Evolutionary conservation across 2,888 invertebrate species (phyloP), one percentile per base, ranked within the genome.

Genomic region (Graphium colonna): DNA sequence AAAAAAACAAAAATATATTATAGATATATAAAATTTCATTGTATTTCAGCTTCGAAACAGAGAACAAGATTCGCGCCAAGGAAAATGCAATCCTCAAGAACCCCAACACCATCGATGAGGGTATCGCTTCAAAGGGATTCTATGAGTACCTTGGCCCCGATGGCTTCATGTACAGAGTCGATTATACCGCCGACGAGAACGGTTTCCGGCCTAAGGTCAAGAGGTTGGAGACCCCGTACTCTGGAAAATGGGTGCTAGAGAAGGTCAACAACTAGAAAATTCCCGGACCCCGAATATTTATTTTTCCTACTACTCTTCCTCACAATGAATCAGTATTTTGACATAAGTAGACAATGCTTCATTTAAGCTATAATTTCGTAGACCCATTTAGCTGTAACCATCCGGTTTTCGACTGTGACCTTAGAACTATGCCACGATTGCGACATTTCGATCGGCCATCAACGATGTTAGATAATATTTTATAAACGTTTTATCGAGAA

Each of bases 101-200:
- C 65, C 77, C 86, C 1, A 89, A 90, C 67, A 82, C 88, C 1
- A 65, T 79, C 13, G 89, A 90, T 57, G 90, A 90, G 65, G 90
- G 90, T 2, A 90, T 90, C 49, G 87, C 90, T 18, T 90, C 89
- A 10, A 67, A 79, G 55, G 90, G 90, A 8, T 90, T 88, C 70
- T 90, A 90, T 71, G 90, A 90, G 60, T 90, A 90, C 77, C 89
- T 90, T 38, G 90, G 90, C 21, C 90, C 90, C 26, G 90, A 90
- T 55, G 90, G 90, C 17, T 89, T 86, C 69, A 82, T 89, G 75
- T 90, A 90, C 77, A 72, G 87, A 57, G 90, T 90, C 4, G 90
- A 90, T 70, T 90, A 88, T 71, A 90, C 90, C 31, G 90, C 90
- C 40, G 90, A 90, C 56, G 90, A 90, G 57, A 89, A 90, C 48